phyloP scores from a whole-genome alignment of 2,888 invertebrate genomes.

The Morinoia aosen region DNA sequence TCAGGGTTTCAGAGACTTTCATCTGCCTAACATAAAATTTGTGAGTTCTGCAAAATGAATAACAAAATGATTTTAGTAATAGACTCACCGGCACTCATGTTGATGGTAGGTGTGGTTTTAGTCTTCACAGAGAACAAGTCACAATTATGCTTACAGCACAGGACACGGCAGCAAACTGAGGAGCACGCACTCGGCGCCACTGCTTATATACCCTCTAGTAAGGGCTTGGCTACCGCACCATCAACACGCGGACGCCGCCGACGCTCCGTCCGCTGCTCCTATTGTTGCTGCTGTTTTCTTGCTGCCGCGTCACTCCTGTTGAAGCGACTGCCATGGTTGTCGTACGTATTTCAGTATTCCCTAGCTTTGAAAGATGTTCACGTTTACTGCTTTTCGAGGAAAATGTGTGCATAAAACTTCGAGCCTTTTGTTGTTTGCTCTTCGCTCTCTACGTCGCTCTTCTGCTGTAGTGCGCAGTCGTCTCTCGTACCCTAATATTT shows the following conservation, averaged over 20 bases:
- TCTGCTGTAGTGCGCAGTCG: not conserved
- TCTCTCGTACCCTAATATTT: not conserved
- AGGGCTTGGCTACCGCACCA: constrained; percentile 47
- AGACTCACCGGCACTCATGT: constrained; percentile 49
- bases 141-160: constrained; percentile 49
- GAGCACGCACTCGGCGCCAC: constrained; percentile 8
- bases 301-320: constrained; percentile 16
- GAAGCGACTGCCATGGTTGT: not conserved
- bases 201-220: constrained; percentile 35
- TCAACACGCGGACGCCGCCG: not conserved
- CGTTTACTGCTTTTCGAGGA: not conserved
- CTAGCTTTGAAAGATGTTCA: not conserved
- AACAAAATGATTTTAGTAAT: not conserved
- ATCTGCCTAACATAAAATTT: not conserved
- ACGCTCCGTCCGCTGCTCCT: not conserved
- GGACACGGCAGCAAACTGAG: constrained; percentile 36
- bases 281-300: constrained; percentile 14
- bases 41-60: not conserved
- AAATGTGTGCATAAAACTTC: not conserved
- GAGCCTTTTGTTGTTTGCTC: not conserved
- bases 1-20: too few species aligned
- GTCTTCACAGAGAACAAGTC: constrained; percentile 32
- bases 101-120: not conserved
- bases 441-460: not conserved
- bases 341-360: not conserved